Percentiles rank a stretch among this genome's conserved stretches.
Conservation (phyloP, 2,113 vertebrate genomes). For the Corvus moneduloides region DNA sequence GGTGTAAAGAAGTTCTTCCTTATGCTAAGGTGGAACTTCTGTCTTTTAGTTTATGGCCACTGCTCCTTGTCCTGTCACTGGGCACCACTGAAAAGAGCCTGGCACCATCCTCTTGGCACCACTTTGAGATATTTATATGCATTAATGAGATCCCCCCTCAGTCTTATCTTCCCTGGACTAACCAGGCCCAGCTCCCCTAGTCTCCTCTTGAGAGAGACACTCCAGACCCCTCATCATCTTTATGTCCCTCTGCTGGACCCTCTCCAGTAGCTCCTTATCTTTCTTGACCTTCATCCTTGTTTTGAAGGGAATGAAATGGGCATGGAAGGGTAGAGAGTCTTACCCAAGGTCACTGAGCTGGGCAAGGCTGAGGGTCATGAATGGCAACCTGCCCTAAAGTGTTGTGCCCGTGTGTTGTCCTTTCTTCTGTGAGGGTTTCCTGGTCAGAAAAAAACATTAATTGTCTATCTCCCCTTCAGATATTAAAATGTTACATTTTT, state of each 20-base stretch:
- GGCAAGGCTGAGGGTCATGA: background rate
- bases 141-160: background rate
- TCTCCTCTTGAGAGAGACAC: background rate
- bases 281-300: background rate
- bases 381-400: background rate
- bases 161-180: background rate
- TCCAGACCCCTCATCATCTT: background rate
- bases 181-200: background rate
- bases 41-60: background rate
- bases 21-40: accelerated
- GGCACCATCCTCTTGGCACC: background rate
- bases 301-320: background rate
- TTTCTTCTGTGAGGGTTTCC: background rate
- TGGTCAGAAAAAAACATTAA: background rate
- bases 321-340: background rate
- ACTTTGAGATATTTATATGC: background rate
- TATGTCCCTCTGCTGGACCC: background rate
- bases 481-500: background rate
- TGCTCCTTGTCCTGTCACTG: background rate
- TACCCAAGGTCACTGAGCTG: background rate
- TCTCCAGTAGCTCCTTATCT: background rate
- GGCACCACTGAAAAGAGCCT: background rate
- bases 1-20: background rate
- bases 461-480: background rate
- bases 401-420: background rate